These are phyloP conservation scores for Neodiprion virginianus DNA, from an alignment of 1,140 invertebrate genomes.

Conservation along the genomic window DNA sequence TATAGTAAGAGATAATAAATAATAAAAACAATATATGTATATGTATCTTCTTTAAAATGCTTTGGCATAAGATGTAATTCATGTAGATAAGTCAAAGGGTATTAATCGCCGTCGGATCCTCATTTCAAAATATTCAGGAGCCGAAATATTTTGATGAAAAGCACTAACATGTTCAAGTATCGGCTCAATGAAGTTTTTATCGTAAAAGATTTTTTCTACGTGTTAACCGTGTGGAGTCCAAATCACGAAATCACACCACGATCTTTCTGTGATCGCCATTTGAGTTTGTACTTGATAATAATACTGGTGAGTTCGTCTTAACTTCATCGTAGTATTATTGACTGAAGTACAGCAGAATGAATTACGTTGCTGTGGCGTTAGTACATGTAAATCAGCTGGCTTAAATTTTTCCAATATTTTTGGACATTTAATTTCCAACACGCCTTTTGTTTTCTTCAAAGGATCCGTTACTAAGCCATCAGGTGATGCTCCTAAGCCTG, in stretches of 20 bases:
- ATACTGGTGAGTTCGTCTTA: slow-evolving; percentile 30
- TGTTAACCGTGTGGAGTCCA: slow-evolving; percentile 31
- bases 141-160: slow-evolving; percentile 30
- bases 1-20: too few relatives aligned
- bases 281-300: slow-evolving; percentile 29
- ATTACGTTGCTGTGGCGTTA: slow-evolving; percentile 25
- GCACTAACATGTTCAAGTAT: slow-evolving; percentile 15
- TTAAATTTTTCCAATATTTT: slow-evolving; percentile 20
- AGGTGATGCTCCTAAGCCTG: slow-evolving; percentile 27
- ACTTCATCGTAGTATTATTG: slow-evolving; percentile 12
- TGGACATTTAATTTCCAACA: too few relatives aligned
- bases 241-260: slow-evolving; percentile 34
- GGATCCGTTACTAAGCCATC: too few relatives aligned
- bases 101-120: slow-evolving; percentile 26
- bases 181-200: slow-evolving; percentile 24
- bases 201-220: slow-evolving; percentile 24
- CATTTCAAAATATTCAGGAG: slow-evolving; percentile 35
- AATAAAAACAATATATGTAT: too few relatives aligned
- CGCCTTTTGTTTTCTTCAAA: too few relatives aligned
- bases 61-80: too few relatives aligned
- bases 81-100: too few relatives aligned
- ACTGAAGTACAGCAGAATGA: slow-evolving; percentile 29
- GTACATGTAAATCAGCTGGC: slow-evolving; percentile 23
- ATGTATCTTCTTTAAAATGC: background rate
- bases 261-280: slow-evolving; percentile 27